Base-by-base conservation (phyloP, 2,113 vertebrate genomes). In the Pleuronectes platessa region DNA sequence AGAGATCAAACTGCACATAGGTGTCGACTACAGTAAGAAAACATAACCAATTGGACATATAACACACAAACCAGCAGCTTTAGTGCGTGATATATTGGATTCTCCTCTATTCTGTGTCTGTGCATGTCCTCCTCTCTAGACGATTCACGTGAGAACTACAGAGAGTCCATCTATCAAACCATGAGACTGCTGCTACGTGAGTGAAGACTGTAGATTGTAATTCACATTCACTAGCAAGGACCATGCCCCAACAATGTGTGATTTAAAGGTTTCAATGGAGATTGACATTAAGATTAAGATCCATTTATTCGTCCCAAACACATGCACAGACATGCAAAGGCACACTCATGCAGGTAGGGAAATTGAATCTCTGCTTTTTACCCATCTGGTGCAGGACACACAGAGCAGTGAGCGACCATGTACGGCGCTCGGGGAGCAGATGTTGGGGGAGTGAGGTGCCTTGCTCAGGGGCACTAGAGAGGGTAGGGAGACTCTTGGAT, bases 101-200 rank as follows among this genome's bases (percentile, higher is more conserved):
- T 77, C 90, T 90, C 74, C 54, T 80, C 64, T 55, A 76, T 85
- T 85, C 74, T 79, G 59, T 72, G 58, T 82, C 35, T 77, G 58
- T 79, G 67, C 63, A 11, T 86, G 87, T 86, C 81, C 74, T 83
- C 78, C 75, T 67, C 66, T 81, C 76, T 82, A 93, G 97, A 99
- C 94, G 83, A 93, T 71, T 96, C 95, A 76, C 93, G 93, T 91
- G 96, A 97, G 88, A 97, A 98, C 91, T 96, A 98, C 78, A 94
- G 98, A 90, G 96, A 96, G 93, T 89, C 88, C 82, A 98, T 98
- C 92, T 96, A 96, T 91, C 94, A 89, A 79, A 95, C 97, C 70
- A 96, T 96, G 92, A 96, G 95, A 86, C 95, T 97, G 88, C 89
- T 99, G 74, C 93, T 99, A 76, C 95, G 97, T 99, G 94, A 98